Evolutionary conservation across 2,797 vertebrate genomes (phyloP).

Genomic region (Octomys mimax): DNA sequence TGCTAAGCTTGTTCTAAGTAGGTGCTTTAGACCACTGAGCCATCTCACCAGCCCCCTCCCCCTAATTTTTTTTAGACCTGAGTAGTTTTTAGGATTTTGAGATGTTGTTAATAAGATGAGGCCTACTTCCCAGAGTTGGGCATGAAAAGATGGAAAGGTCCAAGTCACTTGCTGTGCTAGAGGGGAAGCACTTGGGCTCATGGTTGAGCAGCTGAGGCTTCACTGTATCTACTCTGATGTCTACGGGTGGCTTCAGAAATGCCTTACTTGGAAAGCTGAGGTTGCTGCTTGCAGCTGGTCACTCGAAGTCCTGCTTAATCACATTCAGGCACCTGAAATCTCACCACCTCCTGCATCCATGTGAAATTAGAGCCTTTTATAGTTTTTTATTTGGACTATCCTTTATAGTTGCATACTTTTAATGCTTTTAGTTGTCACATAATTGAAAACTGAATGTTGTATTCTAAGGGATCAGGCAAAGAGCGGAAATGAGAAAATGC

Average conservation of each 20-base stretch:
- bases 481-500: not conserved
- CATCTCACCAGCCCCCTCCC: too few species aligned
- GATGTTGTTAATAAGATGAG: not conserved
- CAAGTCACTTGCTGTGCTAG: not conserved
- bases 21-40: too few species aligned
- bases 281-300: not conserved
- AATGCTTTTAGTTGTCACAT: not conserved
- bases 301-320: not conserved
- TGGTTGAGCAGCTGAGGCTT: not conserved
- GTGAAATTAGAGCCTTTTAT: not conserved
- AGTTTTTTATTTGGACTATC: conserved; percentile 5
- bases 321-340: not conserved
- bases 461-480: not conserved
- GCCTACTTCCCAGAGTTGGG: not conserved
- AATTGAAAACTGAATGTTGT: conserved; percentile 22
- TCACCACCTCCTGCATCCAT: not conserved
- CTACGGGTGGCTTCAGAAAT: not conserved
- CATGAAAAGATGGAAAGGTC: not conserved
- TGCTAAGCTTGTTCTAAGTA: not conserved
- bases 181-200: not conserved
- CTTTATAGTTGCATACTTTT: not conserved
- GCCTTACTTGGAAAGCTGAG: not conserved
- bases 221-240: not conserved
- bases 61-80: not conserved
- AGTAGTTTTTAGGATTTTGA: conserved; percentile 27